A percentile compares a stretch with the other conserved stretches of the same genome.
Evolutionary conservation across 2,797 vertebrate species (phyloP).

Genomic region (Diplodus puntazzo): DNA sequence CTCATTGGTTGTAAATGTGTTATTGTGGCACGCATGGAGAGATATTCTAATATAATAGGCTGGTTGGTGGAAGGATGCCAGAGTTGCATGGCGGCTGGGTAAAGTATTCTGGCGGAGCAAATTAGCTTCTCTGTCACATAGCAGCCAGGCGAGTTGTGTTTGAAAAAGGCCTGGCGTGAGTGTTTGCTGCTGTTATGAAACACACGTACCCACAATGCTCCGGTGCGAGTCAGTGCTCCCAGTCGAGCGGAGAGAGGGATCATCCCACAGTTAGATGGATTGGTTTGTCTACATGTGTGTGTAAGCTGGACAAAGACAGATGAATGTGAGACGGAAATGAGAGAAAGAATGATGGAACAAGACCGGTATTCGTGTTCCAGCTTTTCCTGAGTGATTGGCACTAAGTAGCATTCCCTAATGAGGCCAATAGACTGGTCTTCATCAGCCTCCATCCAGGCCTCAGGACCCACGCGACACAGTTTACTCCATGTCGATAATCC

Average conservation of each 20-base stretch:
- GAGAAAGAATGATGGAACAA: slow-evolving; percentile 1
- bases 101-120: slow-evolving; percentile 51
- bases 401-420: slow-evolving; percentile 37
- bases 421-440: slow-evolving; percentile 19
- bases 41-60: slow-evolving; percentile 67
- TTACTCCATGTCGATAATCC: slow-evolving; percentile 22
- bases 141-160: slow-evolving; percentile 37
- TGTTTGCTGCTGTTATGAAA: slow-evolving; percentile 22
- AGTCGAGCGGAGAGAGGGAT: not conserved
- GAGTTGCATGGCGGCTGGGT: slow-evolving; percentile 43
- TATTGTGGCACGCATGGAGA: slow-evolving; percentile 62
- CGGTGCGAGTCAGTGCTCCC: slow-evolving; percentile 11
- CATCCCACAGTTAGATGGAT: slow-evolving; percentile 33
- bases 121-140: slow-evolving; percentile 61
- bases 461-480: slow-evolving; percentile 24
- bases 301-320: slow-evolving; percentile 38
- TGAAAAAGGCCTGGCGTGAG: slow-evolving; percentile 24
- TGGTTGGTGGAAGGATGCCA: slow-evolving; percentile 64
- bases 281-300: slow-evolving; percentile 14
- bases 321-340: slow-evolving; percentile 14
- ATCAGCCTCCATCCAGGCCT: slow-evolving; percentile 32
- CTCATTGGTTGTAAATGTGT: slow-evolving; percentile 70
- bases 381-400: slow-evolving; percentile 44
- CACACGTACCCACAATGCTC: not conserved
- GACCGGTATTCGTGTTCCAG: not conserved